Conservation (phyloP, 2,888 invertebrate genomes). For the Oasisia sp. region DNA sequence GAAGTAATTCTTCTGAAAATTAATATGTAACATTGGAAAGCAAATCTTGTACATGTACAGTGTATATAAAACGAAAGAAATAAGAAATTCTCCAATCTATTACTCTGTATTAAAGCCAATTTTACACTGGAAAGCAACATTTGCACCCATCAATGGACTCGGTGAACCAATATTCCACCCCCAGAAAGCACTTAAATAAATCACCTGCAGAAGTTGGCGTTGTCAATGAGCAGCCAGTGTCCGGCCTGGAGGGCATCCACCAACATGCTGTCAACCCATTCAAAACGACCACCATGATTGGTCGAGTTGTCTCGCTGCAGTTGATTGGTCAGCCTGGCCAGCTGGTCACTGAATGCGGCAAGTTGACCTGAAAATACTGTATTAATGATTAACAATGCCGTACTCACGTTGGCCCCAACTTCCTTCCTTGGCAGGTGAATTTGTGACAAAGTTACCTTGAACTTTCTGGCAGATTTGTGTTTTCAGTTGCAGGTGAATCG, state of each 20-base stretch:
- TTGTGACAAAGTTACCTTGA: slow-evolving; percentile 1
- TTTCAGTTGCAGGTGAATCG: too few species aligned
- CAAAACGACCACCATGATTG: slow-evolving; percentile 63
- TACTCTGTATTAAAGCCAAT: too few species aligned
- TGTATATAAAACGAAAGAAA: too few species aligned
- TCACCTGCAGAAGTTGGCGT: slow-evolving; percentile 89
- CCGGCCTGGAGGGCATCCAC: slow-evolving; percentile 66
- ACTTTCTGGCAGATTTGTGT: background rate
- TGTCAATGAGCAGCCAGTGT: slow-evolving; percentile 71
- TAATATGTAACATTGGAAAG: too few species aligned
- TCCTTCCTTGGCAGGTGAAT: background rate
- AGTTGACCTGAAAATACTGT: background rate
- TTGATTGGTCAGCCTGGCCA: background rate
- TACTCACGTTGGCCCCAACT: background rate
- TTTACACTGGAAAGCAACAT: background rate
- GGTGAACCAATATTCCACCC: background rate
- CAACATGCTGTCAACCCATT: slow-evolving; percentile 68
- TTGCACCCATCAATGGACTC: background rate
- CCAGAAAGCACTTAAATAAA: background rate
- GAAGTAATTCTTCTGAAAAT: too few species aligned
- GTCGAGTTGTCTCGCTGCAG: slow-evolving; percentile 19
- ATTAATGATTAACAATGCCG: background rate
- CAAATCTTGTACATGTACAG: background rate
- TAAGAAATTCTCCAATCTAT: too few species aligned
- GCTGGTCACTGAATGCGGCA: background rate